Percentiles rank a stretch among this genome's conserved stretches.
These are phyloP conservation scores for Galerucella pusilla DNA, from an alignment of 2,888 invertebrate genomes.

Conservation along the genomic window DNA sequence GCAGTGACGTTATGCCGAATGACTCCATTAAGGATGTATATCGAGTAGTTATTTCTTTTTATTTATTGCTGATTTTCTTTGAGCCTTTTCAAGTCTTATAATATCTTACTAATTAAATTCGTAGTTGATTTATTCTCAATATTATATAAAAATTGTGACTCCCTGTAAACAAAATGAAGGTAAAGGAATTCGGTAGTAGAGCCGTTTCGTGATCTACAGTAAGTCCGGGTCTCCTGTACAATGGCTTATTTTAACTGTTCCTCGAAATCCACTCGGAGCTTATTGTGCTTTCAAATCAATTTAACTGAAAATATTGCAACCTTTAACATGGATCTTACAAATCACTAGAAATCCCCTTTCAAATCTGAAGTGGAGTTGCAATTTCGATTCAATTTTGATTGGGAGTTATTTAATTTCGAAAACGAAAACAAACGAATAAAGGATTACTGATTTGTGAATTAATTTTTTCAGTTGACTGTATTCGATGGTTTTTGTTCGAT, in stretches of 20 bases:
- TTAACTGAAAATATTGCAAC: conserved; percentile 62
- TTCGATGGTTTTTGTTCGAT: background rate
- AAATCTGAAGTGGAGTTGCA: conserved; percentile 33
- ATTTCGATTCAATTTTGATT: conserved; percentile 39
- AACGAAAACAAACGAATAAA: conserved; percentile 13
- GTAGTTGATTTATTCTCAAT: background rate
- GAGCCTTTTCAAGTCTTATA: background rate
- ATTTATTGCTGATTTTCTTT: no score
- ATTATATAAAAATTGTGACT: conserved; percentile 3
- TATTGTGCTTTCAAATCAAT: conserved; percentile 63
- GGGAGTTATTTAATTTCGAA: conserved; percentile 30
- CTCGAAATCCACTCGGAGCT: conserved; percentile 60
- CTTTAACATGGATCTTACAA: conserved; percentile 50
- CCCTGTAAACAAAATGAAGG: conserved; percentile 24
- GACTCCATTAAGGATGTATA: no score
- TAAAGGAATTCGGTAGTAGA: conserved; percentile 46
- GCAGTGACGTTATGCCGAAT: no score
- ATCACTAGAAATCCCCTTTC: conserved; percentile 35
- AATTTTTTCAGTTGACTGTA: conserved; percentile 2
- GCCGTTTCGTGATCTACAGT: conserved; percentile 60
- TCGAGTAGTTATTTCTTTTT: no score
- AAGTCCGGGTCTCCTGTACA: conserved; percentile 60
- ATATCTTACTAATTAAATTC: background rate
- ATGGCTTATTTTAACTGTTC: conserved; percentile 63
- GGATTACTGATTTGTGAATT: conserved; percentile 27